Base-by-base conservation (phyloP, 1,140 invertebrate genomes). In the Metaphire vulgaris region DNA sequence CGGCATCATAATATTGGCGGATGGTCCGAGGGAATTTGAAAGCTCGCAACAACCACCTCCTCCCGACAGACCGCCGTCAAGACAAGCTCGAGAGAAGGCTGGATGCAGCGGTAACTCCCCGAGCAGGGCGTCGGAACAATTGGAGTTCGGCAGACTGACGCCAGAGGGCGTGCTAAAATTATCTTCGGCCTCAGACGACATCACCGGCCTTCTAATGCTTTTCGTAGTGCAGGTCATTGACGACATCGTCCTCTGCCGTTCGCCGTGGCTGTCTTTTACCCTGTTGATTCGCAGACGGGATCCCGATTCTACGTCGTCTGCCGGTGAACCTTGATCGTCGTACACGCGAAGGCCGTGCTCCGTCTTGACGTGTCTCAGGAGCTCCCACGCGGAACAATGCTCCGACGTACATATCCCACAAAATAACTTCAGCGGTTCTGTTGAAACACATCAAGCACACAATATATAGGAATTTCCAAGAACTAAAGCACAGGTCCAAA, bases 381-480 rank as follows among this genome's bases (percentile, higher is more conserved):
- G 88, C 68, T 91, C 89, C 96, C 96, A 99, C 0, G 96, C 95
- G 30, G 95, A 96, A 79, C 91, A 90, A 72, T 93, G 90, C 66
- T 92, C 90, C 73, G 92, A 91, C 80, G 95, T 95, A 87, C 96
- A 98, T 34, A 95, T 96, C 26, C 91, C 95, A 86, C 96, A 98
- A 65, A 95, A 91, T 84, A 96, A 93, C 88, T 93, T 93, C 85
- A 91, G 92, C 77, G 96, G 96, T 89, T 98, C 96, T 98, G 92
- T 68, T 83, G 82, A 77, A 65, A 75, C n/a, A n/a, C n/a, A n/a
- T n/a, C n/a, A n/a, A n/a, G n/a, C n/a, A 56, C 41, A 56, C 41
- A 56, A 56, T 71, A 90, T 92, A n/a, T n/a, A n/a, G n/a, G n/a
- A n/a, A n/a, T n/a, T n/a, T n/a, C n/a, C n/a, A n/a, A n/a, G n/a